Percentiles rank a stretch among this genome's conserved stretches.
phyloP scores from a whole-genome alignment of 2,797 vertebrate genomes.

The Spinus pinus region DNA sequence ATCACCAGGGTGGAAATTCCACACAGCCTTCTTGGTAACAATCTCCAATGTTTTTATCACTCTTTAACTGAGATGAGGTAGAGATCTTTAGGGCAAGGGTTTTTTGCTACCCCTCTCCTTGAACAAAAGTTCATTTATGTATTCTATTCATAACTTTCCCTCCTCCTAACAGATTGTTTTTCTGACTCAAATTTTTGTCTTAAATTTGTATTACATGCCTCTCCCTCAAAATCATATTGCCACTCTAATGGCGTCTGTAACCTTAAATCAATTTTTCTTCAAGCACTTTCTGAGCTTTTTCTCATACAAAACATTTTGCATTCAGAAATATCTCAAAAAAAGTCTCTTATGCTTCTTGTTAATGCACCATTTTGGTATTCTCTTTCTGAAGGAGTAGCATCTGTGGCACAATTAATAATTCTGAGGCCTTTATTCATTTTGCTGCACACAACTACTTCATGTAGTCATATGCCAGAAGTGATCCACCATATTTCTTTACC shows the following conservation, averaged over 20 bases:
- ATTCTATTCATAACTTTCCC: background rate
- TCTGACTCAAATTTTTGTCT: background rate
- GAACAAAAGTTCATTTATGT: background rate
- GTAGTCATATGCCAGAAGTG: background rate
- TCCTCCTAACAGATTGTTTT: background rate
- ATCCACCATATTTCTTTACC: background rate
- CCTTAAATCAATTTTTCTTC: background rate
- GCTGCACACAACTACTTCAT: background rate
- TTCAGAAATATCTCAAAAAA: background rate
- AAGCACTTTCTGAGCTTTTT: background rate
- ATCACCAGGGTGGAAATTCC: background rate
- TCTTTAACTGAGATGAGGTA: background rate
- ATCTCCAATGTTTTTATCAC: background rate
- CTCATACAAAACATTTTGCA: background rate
- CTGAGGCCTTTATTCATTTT: background rate
- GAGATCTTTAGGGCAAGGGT: fast-evolving
- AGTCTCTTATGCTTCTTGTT: background rate
- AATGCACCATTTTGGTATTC: background rate
- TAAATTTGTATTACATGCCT: background rate
- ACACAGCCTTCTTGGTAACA: background rate
- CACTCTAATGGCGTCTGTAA: background rate
- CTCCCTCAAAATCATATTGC: background rate
- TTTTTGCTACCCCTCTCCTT: background rate
- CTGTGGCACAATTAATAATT: background rate
- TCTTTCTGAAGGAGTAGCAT: background rate